Base-by-base conservation (phyloP, 2,113 vertebrate genomes). In the Benitochromis conjunctus region DNA sequence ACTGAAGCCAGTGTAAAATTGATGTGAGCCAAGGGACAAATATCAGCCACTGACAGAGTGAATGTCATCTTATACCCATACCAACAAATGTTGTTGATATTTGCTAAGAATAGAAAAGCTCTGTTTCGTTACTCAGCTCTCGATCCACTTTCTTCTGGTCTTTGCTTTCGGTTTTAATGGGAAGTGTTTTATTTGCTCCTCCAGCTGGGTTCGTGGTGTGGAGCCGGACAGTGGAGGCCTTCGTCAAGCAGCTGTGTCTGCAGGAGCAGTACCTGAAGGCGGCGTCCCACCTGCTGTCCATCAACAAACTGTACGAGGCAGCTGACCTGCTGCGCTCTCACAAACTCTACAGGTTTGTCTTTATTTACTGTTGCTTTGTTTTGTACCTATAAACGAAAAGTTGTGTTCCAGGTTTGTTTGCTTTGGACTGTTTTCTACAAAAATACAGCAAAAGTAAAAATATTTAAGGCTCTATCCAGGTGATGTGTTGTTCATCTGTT, bases 211-310 rank as follows among this genome's bases (percentile, higher is more conserved):
- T 98, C 78, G 90, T 93, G 21, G 97, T 97, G 83, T 99, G 99
- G 99, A 79, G 94, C 2, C 95, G 89, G 95, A 94, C 97, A 0
- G 97, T 98, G 79, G 98, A 99, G 95, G 97, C 97, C 24, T 99
- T 97, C 56, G 97, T 94, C 14, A 98, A 97, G 92, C 99, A 99
- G 95, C 96, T 99, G 82, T 98, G 97, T 88, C 97, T 97, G 74
- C 98, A 99, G 94, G 98, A 99, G 88, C 98, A 99, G 5, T 96
- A 97, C 18, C 96, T 98, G 91, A 99, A 99, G 92, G 99, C 99
- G 3, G 97, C 99, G 4, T 97, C 98, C 2, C 97, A 99, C 86
- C 97, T 99, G 38, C 97, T 99, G 34, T 98, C 98, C 41, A 88
- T 99, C 90, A 97, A 98, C 90, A 97, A 96, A 85, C 94, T 99